These are phyloP conservation scores for Tachyglossus aculeatus DNA, from an alignment of 2,797 vertebrate species.

Conservation along the genomic window DNA sequence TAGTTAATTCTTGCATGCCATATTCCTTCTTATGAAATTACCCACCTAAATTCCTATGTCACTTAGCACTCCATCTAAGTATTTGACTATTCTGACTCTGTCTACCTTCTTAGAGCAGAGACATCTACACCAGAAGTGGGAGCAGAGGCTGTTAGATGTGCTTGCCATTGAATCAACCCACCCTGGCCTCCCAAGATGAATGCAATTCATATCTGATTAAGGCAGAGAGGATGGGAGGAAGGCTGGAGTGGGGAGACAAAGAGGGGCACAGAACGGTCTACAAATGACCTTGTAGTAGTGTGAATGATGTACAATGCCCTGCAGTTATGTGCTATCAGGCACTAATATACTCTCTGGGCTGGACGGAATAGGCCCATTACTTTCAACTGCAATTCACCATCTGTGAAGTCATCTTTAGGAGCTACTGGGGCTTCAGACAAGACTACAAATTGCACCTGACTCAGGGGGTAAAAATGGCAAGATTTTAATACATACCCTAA, in stretches of 20 bases:
- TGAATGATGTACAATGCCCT: conserved; percentile 50
- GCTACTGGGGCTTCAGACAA: conserved; percentile 45
- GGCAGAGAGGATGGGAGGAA: not conserved
- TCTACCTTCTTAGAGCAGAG: not conserved
- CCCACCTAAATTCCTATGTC: not conserved
- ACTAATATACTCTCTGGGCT: conserved; percentile 61
- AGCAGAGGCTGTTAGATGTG: not conserved
- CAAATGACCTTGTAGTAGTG: conserved; percentile 49
- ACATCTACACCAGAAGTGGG: not conserved
- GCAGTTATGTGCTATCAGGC: conserved; percentile 59
- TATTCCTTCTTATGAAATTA: not conserved
- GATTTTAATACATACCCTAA: conserved; percentile 25
- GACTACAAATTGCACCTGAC: conserved; percentile 53
- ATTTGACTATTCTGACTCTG: not conserved
- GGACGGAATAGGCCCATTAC: conserved; percentile 60
- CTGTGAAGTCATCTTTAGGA: conserved; percentile 67
- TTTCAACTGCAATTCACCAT: conserved; percentile 59
- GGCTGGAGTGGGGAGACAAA: not conserved
- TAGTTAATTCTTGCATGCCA: too few relatives aligned
- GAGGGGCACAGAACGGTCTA: conserved; percentile 11
- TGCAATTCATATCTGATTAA: too few relatives aligned
- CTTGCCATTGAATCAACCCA: not conserved
- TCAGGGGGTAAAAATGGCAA: conserved; percentile 22
- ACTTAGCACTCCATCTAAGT: not conserved
- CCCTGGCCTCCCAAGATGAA: not conserved